A percentile compares a stretch with the other conserved stretches of the same genome.
Conservation (phyloP, 2,797 vertebrate genomes). For the Anniella stebbinsi region DNA sequence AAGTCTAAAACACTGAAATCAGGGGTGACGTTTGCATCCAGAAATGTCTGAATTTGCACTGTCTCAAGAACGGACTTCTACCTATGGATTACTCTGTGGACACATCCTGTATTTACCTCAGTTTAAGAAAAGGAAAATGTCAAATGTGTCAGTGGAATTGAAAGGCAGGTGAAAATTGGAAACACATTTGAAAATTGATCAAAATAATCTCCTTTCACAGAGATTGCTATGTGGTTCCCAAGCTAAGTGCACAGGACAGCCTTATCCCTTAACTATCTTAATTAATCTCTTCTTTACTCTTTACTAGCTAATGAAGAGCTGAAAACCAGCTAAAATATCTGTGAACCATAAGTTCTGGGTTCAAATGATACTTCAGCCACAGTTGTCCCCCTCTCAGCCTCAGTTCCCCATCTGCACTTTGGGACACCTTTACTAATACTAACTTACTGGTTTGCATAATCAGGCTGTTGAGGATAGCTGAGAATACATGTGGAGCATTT, state of each 20-base stretch:
- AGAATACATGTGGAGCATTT: too few species aligned
- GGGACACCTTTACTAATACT: background rate
- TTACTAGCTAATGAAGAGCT: background rate
- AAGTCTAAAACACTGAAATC: background rate
- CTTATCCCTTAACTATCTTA: background rate
- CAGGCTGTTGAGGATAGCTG: background rate
- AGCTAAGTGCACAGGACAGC: background rate
- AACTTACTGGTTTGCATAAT: background rate
- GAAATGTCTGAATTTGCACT: background rate
- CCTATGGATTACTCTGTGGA: conserved; percentile 4
- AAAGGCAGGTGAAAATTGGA: background rate
- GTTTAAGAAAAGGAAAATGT: background rate
- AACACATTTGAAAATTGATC: background rate
- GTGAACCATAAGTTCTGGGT: background rate
- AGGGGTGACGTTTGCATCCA: background rate
- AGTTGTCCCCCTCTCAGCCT: background rate
- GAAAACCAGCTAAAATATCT: background rate
- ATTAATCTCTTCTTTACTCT: background rate
- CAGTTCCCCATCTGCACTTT: background rate
- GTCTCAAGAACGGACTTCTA: background rate
- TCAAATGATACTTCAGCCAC: background rate
- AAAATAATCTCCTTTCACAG: background rate
- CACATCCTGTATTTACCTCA: background rate
- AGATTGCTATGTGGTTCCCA: background rate
- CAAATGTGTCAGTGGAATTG: background rate